Base-by-base conservation (phyloP, 1,140 invertebrate species). In the Caenorhabditis tropicalis region DNA sequence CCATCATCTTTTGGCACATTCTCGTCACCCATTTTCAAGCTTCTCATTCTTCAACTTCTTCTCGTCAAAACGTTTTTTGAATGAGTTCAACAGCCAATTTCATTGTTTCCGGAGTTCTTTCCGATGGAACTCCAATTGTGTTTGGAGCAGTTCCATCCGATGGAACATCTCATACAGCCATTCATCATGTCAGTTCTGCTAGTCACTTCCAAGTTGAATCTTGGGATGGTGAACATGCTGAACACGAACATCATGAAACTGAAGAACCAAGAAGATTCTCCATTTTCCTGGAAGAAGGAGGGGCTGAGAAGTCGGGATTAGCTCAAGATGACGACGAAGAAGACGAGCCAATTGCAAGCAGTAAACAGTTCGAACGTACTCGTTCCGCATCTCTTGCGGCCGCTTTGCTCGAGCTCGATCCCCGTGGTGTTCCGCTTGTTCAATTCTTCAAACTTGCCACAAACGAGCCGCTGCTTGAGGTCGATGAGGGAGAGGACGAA, bases 161-260 rank as follows among this genome's bases (percentile, higher is more conserved):
- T 58, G 53, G 56, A 65, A 87, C 60, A 21, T 58, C 79, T 21
- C 27, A 60, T 24, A 12, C 29, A 21, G 39, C 46, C 7, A 48
- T 87, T 48, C 82, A 85, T 36, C 87, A 85, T 46, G 83, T 82
- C 48, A 56, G 31, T 16, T 85, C 82, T 5, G 33, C 70, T 19
- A 87, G 53, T 24, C 86, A 79, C 3, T 87, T 87, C 83, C 84
- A 87, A 65, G 86, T 58, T 7, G 86, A 87, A 33, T 65, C 70
- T 21, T 88, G 86, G 87, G 43, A 43, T 53, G 87, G 87, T 16
- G 87, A 87, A 39, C 87, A 88, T 39, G 87, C 65, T 56, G 84
- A 88, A 39, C 56, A 58, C 39, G 29, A 82, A n/a, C 70, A 21
- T 24, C 27, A 82, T 10, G 80, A 86, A 16, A 12, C 21, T 74